Evolutionary conservation across 2,888 invertebrate genomes (phyloP), one percentile per base, ranked within the genome.

Genomic region (Phrixothrix hirtus): DNA sequence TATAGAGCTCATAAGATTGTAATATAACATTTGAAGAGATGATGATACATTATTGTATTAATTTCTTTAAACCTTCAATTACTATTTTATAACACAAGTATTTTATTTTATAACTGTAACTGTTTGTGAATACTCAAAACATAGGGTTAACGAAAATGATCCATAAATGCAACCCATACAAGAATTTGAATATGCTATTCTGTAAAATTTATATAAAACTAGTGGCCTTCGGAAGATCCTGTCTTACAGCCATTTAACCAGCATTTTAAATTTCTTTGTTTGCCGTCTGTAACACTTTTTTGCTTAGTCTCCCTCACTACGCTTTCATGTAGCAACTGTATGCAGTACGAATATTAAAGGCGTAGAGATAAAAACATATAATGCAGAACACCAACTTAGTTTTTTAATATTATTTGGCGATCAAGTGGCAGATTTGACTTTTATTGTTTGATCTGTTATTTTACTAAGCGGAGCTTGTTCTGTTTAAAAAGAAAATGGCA

Each of bases 281-380:
- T 63, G 60, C 60, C 59, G 66, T 66, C 65, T 64, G 65, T 63
- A 63, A 66, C 66, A 65, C 62, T 64, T 65, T 66, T 66, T 65
- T 64, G 49, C 59, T 54, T 47, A 35, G 60, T 62, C 57, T 58
- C 62, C 61, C 57, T 58, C 61, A 50, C 57, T 57, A 55, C 55
- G 47, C 44, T 41, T 47, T 50, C 34, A 17, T 49, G 41, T 38
- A 42, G 26, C 41, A 37, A 38, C 41, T 35, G 52, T 55, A 56
- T 62, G 61, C 61, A 63, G 56, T 56, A 38, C 58, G 63, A 65
- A 65, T 65, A 65, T 60, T 55, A 63, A 54, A 15, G 53, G 44
- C 48, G 36, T 26, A 39, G 55, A 47, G 57, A n/a, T 43, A 49
- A 51, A 62, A 63, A 61, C 61, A 58, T 56, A 46, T 42, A 48